These are phyloP conservation scores for Paedocypris sp. DNA, from an alignment of 2,113 vertebrate genomes.

Conservation along the genomic window DNA sequence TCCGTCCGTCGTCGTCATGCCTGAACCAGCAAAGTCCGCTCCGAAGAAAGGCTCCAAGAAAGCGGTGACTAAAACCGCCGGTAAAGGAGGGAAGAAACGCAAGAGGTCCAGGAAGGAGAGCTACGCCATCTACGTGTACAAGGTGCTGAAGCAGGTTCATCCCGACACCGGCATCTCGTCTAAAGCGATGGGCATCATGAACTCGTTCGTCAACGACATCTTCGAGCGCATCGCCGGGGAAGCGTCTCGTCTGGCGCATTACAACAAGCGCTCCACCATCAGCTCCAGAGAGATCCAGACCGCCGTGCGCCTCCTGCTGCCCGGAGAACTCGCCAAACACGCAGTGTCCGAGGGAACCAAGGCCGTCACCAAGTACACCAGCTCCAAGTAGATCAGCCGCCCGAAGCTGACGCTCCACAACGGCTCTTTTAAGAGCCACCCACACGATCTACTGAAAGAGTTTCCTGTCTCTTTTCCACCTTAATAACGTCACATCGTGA, in stretches of 20 bases:
- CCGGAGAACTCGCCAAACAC: slow-evolving; percentile 16
- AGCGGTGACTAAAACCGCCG: neutral
- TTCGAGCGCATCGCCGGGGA: slow-evolving; percentile 50
- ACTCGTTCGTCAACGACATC: slow-evolving; percentile 62
- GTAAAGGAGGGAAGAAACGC: neutral
- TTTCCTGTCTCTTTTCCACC: no score
- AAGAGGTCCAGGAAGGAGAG: slow-evolving; percentile 53
- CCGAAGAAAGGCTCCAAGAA: neutral
- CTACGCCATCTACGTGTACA: slow-evolving; percentile 56
- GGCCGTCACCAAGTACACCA: neutral
- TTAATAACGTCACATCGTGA: no score
- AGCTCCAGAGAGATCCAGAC: slow-evolving; percentile 72
- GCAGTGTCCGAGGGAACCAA: slow-evolving; percentile 13
- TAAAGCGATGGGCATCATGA: slow-evolving; percentile 62
- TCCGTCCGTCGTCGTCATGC: no score
- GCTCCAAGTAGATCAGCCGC: slow-evolving; percentile 1
- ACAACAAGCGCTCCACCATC: slow-evolving; percentile 57
- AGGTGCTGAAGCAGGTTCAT: slow-evolving; percentile 64
- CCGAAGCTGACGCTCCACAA: no score
- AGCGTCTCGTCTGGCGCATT: slow-evolving; percentile 49
- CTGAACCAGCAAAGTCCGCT: neutral
- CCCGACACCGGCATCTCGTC: slow-evolving; percentile 60
- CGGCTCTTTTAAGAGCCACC: no score
- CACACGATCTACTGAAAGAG: no score
- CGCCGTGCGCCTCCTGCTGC: slow-evolving; percentile 56